Percentiles rank a stretch among this genome's conserved stretches.
phyloP scores from a whole-genome alignment of 2,888 invertebrate genomes.

The Hanleya hanleyi region DNA sequence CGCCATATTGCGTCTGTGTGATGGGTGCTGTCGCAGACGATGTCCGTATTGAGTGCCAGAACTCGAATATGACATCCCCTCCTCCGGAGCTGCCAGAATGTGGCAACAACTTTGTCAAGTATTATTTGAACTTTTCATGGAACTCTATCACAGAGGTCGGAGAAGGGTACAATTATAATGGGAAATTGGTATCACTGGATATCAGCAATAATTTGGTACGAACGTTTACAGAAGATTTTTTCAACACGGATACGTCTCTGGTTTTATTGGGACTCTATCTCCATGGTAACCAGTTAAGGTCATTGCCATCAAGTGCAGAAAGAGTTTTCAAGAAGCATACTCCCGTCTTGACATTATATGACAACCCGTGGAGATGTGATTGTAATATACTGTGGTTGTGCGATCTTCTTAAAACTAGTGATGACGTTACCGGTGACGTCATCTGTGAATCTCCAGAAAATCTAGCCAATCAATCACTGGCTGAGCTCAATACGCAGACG shows the following conservation, averaged over 20 bases:
- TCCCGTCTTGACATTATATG: neutral
- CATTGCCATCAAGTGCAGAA: neutral
- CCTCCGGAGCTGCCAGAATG: neutral
- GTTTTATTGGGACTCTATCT: neutral
- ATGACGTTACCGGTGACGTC: neutral
- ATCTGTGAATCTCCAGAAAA: neutral
- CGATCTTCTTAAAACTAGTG: neutral
- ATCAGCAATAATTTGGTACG: neutral
- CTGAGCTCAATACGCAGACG: neutral
- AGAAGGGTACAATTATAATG: neutral
- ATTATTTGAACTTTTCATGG: neutral
- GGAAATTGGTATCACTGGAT: neutral
- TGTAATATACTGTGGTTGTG: neutral
- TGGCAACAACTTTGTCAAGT: neutral
- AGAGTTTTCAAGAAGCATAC: neutral
- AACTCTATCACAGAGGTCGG: neutral
- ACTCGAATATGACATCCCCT: neutral
- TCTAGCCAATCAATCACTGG: neutral
- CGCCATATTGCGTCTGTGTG: neutral
- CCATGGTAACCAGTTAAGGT: neutral
- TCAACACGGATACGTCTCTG: neutral
- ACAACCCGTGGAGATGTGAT: neutral
- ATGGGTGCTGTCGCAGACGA: neutral
- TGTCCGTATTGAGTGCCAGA: neutral
- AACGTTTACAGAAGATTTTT: neutral